Conservation (phyloP, 1,140 invertebrate species). For the Catajapyx aquilonaris region DNA sequence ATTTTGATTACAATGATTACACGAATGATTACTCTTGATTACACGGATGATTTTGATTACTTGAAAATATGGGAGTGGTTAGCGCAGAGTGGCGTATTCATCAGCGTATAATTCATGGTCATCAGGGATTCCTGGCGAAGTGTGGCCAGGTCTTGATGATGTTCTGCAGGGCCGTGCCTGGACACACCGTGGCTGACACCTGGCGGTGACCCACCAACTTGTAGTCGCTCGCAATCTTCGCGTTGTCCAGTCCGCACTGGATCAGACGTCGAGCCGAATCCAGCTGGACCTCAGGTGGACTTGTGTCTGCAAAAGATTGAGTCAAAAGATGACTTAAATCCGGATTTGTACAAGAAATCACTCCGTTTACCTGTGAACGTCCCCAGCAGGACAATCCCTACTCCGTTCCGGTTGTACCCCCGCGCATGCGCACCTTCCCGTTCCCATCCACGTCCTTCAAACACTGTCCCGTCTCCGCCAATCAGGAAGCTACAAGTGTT, state of each 20-base stretch:
- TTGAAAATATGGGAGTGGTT: too few species aligned
- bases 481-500: constrained; percentile 46
- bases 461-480: constrained; percentile 40
- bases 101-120: too few species aligned
- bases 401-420: constrained; percentile 37
- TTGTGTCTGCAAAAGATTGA: too few species aligned
- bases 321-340: too few species aligned
- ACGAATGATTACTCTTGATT: too few species aligned
- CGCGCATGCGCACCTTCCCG: constrained; percentile 37
- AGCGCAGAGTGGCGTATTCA: too few species aligned
- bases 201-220: constrained; percentile 45
- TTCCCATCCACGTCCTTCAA: constrained; percentile 52
- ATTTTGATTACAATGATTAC: too few species aligned
- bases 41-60: too few species aligned
- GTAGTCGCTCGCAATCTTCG: constrained; percentile 34
- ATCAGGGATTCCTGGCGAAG: too few species aligned
- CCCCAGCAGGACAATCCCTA: constrained; percentile 50
- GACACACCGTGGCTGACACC: constrained; percentile 40
- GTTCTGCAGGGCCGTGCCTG: constrained; percentile 34
- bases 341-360: too few species aligned
- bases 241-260: constrained; percentile 30
- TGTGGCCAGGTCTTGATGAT: constrained; percentile 39
- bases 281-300: constrained; percentile 34
- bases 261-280: constrained; percentile 35
- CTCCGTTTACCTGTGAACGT: constrained; percentile 18